phyloP scores from a whole-genome alignment of 2,797 vertebrate genomes.

The Onychomys leucogaster region DNA sequence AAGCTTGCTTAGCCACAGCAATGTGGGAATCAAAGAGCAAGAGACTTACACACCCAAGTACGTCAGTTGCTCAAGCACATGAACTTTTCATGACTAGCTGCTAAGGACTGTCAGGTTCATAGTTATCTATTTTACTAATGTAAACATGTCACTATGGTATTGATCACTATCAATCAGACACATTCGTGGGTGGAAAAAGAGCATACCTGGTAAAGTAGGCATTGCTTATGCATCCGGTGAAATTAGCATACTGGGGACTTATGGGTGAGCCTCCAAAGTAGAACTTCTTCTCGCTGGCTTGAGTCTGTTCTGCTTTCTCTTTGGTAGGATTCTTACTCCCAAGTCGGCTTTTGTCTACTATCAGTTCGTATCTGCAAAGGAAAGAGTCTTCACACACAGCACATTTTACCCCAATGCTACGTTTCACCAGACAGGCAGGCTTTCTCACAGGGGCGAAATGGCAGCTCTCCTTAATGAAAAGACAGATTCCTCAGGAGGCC shows the following conservation, averaged over 20 bases:
- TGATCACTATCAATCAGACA: neutral
- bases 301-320: constrained; percentile 80
- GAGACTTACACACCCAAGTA: neutral
- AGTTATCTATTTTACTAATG: constrained; percentile 28
- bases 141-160: constrained; percentile 17
- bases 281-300: constrained; percentile 87
- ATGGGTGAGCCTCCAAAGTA: constrained; percentile 95
- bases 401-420: accelerated
- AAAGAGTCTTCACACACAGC: constrained; percentile 65
- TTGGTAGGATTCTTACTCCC: constrained; percentile 85
- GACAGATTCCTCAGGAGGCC: neutral
- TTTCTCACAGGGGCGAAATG: neutral
- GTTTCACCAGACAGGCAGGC: neutral
- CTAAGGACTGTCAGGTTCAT: neutral
- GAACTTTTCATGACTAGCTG: neutral
- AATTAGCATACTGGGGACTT: constrained; percentile 92
- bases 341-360: constrained; percentile 94
- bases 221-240: constrained; percentile 97
- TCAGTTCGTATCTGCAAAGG: constrained; percentile 91
- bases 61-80: neutral
- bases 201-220: constrained; percentile 96
- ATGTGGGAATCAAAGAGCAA: constrained; percentile 23
- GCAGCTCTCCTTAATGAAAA: neutral
- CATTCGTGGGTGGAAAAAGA: constrained; percentile 55
- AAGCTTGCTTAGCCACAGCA: neutral